Evolutionary conservation across 2,888 invertebrate genomes (phyloP), one percentile per base, ranked within the genome.

Genomic region (Geotrupes spiniger): DNA sequence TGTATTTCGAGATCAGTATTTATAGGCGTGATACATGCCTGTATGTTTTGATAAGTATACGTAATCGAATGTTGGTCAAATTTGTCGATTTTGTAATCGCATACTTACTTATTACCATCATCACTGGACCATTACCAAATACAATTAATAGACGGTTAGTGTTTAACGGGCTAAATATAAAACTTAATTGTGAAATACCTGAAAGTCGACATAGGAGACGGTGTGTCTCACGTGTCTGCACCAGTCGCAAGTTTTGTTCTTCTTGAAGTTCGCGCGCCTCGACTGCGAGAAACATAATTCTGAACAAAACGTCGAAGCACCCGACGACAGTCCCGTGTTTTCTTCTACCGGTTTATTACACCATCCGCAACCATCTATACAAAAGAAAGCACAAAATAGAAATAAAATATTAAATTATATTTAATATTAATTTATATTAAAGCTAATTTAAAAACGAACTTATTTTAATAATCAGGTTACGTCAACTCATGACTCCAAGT

Each of bases 161-260:
- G 21, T 21, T 21, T 21, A 21, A 21, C 21, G 21, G 6, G 6
- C 21, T 21, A 21, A 21, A 21, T 21, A 21, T 21, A 21, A 21
- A 21, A 38, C n/a, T 17, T 4, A 10, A 1, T 16, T 21, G 31
- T 15, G 21, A 49, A 46, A 62, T 63, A 74, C 76, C 68, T 76
- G 76, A 59, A 92, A 91, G 73, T 93, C 93, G 11, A 93, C 92
- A 68, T 92, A 93, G 58, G 89, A 92, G 40, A 93, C 89, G 0
- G 92, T 92, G 65, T 92, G 92, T 17, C 92, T 77, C 2, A 93
- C 86, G 65, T 93, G 92, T 50, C 90, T 81, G 72, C 93, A 94
- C 93, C 93, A 94, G 71, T 94, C 93, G 69, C 94, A 94, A 2
- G 92, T 89, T 74, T 91, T 90, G 54, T 90, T 91, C 57, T 89